Evolutionary conservation across 2,797 vertebrate genomes (phyloP).

Genomic region (Siniperca undulata): DNA sequence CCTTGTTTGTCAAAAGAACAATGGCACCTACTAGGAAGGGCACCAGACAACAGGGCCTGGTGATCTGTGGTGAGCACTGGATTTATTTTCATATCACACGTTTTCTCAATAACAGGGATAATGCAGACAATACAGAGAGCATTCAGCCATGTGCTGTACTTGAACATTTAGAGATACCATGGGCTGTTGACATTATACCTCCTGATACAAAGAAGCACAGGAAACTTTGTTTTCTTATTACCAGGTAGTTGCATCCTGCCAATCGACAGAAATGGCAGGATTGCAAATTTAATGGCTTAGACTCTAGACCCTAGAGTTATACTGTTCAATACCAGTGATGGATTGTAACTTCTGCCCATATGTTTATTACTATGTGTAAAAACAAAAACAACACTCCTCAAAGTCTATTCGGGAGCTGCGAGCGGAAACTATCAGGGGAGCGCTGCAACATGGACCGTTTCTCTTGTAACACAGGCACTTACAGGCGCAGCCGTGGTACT

Average conservation of each 20-base stretch:
- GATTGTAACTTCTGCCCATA: not conserved
- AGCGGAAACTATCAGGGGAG: too few relatives aligned
- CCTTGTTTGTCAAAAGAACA: not conserved
- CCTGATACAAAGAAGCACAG: not conserved
- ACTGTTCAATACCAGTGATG: not conserved
- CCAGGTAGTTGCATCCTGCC: not conserved
- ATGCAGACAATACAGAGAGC: not conserved
- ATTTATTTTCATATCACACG: constrained; percentile 25
- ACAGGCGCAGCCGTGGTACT: too few relatives aligned
- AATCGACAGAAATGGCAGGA: not conserved
- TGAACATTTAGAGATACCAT: not conserved
- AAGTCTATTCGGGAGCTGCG: too few relatives aligned
- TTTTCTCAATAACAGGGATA: constrained; percentile 8
- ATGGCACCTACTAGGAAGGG: not conserved
- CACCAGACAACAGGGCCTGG: not conserved
- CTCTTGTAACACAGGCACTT: too few relatives aligned
- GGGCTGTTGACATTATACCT: not conserved
- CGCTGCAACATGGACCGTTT: too few relatives aligned
- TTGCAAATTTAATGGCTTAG: not conserved
- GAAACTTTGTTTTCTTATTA: not conserved
- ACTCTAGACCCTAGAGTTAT: not conserved
- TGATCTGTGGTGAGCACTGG: not conserved
- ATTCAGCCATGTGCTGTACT: not conserved
- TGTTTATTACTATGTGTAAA: not conserved
- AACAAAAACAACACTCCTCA: too few relatives aligned